These are phyloP conservation scores for Microctenopoma steveboyesi DNA, from an alignment of 2,797 vertebrate genomes.

Conservation along the genomic window DNA sequence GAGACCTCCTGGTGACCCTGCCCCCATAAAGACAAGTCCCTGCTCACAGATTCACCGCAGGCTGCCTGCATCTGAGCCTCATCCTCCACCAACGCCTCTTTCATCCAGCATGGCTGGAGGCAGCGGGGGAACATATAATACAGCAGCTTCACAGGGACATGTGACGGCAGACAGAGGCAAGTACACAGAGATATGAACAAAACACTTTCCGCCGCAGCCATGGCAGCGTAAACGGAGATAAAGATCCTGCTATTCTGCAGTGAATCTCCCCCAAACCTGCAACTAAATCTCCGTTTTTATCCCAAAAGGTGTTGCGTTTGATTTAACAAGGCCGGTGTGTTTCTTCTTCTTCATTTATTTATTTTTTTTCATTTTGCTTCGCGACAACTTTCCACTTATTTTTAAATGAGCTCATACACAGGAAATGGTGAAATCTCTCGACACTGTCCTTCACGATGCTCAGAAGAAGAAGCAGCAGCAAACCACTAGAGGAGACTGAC, in stretches of 20 bases:
- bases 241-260: conserved; percentile 59
- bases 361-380: conserved; percentile 14
- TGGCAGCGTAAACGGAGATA: conserved; percentile 51
- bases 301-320: conserved; percentile 31
- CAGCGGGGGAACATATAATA: conserved; percentile 45
- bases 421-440: conserved; percentile 55
- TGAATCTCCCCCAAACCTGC: conserved; percentile 48
- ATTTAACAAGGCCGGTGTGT: conserved; percentile 39
- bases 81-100: conserved; percentile 54
- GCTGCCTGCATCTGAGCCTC: conserved; percentile 53
- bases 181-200: conserved; percentile 44
- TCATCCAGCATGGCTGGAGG: conserved; percentile 65
- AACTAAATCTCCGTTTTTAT: conserved; percentile 21
- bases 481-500: conserved; percentile 8
- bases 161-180: conserved; percentile 48
- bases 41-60: conserved; percentile 45
- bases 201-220: conserved; percentile 23
- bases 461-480: conserved; percentile 20
- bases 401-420: conserved; percentile 48
- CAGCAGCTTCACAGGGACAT: conserved; percentile 46
- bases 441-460: conserved; percentile 42
- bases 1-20: conserved; percentile 71
- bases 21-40: conserved; percentile 56
- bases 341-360: conserved; percentile 25
- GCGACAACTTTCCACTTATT: conserved; percentile 42